Evolutionary conservation across 2,113 vertebrate species (phyloP).

Genomic region (Numida meleagris): DNA sequence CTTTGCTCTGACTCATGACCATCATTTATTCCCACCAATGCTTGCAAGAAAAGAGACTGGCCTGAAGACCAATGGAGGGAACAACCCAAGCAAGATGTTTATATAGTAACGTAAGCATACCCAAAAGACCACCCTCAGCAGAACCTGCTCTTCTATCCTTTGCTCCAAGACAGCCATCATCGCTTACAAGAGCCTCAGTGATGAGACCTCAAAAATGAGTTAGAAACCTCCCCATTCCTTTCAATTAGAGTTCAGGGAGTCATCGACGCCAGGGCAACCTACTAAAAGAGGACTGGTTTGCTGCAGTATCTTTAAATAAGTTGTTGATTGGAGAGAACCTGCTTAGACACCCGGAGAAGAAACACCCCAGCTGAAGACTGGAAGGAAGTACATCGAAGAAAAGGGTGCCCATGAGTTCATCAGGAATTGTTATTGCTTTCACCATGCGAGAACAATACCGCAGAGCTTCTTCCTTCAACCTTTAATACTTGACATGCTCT

Average conservation of each 20-base stretch:
- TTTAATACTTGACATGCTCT: background rate
- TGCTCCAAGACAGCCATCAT: background rate
- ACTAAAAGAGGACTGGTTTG: background rate
- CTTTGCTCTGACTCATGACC: background rate
- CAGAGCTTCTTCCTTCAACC: background rate
- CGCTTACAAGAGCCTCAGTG: background rate
- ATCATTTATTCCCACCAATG: background rate
- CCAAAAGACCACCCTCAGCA: background rate
- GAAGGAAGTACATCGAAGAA: background rate
- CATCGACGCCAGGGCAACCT: background rate
- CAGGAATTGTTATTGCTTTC: background rate
- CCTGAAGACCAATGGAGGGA: background rate
- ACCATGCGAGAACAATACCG: background rate
- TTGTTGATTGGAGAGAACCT: background rate
- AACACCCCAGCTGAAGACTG: background rate
- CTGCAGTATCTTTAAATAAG: background rate
- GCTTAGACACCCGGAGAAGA: background rate
- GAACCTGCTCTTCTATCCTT: background rate
- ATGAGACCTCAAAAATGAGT: background rate
- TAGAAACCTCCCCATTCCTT: background rate
- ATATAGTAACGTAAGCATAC: background rate
- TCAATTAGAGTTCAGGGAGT: background rate
- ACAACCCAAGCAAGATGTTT: background rate
- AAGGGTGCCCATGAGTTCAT: background rate
- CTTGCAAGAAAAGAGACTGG: background rate